Evolutionary conservation across 2,888 invertebrate species (phyloP), one percentile per base, ranked within the genome.

Genomic region (Calliphora vomitoria): DNA sequence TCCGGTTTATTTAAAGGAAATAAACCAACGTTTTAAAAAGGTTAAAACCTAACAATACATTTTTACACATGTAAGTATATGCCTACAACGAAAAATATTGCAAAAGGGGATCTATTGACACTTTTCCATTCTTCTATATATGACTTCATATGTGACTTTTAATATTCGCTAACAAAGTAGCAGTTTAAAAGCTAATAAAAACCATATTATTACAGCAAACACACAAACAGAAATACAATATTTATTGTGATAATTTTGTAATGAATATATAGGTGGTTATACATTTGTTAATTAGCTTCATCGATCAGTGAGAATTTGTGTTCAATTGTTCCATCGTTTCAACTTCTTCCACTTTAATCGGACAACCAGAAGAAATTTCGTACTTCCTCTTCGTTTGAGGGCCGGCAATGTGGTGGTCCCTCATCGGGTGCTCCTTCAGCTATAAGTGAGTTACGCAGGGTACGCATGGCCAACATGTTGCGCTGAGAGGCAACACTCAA

Each of bases 311-410:
- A 8, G 8, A 53, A 53, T n/a, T 44, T 44, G 25, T 58, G 3
- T 25, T 25, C 11, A 25, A 10, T 25, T 58, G 58, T 25, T 50
- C 8, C 0, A 20, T 1, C 6, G 15, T n/a, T n/a, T 50, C 3
- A 44, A 11, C 2, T 47, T 47, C 1, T 11, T 47, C 2, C 50
- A 58, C 4, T 75, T 82, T 88, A 91, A 41, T 92, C 89, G 20
- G 91, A 89, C 75, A 93, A 89, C 94, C 93, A 93, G 86, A 93
- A 93, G 87, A 94, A 94, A 31, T 94, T 95, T 0, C 95, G 94
- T 69, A 96, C 95, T 92, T 96, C 96, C 41, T 95, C 95, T 82
- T 95, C 95, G 82, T 95, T 95, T 0, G 96, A 96, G 1, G 96
- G 96, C 87, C 96, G 95, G 92, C 96, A 96, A 92, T 96, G 96